Percentiles rank a stretch among this genome's conserved stretches.
phyloP scores from a whole-genome alignment of 1,140 invertebrate species.

The Cotesia glomerata region DNA sequence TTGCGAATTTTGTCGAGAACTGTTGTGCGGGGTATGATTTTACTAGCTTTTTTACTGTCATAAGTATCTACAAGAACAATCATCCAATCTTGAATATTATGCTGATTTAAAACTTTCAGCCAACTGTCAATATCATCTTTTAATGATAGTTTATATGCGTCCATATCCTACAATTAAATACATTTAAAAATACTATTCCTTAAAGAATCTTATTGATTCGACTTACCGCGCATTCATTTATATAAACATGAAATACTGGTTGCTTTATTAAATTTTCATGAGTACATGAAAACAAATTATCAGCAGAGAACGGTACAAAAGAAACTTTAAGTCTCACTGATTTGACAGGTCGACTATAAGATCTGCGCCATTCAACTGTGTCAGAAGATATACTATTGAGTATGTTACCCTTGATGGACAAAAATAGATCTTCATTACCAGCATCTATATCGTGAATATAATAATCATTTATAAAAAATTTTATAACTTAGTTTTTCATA shows the following conservation, averaged over 20 bases:
- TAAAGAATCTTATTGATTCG: slow-evolving; percentile 9
- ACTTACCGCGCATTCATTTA: slow-evolving; percentile 89
- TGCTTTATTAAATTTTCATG: slow-evolving; percentile 80
- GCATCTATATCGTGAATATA: slow-evolving; percentile 70
- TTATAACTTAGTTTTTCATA: too few relatives aligned
- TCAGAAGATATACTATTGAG: slow-evolving; percentile 83
- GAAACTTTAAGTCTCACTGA: slow-evolving; percentile 84
- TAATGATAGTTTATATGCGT: slow-evolving; percentile 84
- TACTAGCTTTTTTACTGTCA: slow-evolving; percentile 90
- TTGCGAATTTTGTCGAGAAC: slow-evolving; percentile 93
- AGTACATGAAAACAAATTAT: slow-evolving; percentile 73
- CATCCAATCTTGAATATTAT: slow-evolving; percentile 89
- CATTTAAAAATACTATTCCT: slow-evolving; percentile 10
- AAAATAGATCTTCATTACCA: slow-evolving; percentile 87
- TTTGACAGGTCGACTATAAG: slow-evolving; percentile 79
- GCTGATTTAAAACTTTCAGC: slow-evolving; percentile 77
- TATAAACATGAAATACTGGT: slow-evolving; percentile 93
- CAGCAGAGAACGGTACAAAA: slow-evolving; percentile 81
- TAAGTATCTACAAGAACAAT: slow-evolving; percentile 91
- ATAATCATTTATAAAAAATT: too few relatives aligned
- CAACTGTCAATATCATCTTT: slow-evolving; percentile 89
- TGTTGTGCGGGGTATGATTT: slow-evolving; percentile 88
- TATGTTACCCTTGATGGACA: slow-evolving; percentile 77
- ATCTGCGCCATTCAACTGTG: slow-evolving; percentile 87
- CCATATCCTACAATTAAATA: slow-evolving; percentile 76